Base-by-base conservation (phyloP, 2,888 invertebrate genomes). In the Trisateles emortualis region DNA sequence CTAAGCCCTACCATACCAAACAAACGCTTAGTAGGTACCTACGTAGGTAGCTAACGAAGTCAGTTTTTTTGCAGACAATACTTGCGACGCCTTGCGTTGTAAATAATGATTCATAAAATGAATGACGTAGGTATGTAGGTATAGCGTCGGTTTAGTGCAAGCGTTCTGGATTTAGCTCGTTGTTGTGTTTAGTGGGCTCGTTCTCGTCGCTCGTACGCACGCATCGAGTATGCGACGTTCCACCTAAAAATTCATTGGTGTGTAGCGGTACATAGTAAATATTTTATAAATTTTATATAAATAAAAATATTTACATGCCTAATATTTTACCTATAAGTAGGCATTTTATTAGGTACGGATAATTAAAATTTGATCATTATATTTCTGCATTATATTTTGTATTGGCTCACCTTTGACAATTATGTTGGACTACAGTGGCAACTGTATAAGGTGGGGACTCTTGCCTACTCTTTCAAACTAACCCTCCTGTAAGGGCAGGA, bases 141-240 rank as follows among this genome's bases (percentile, higher is more conserved):
- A 68, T 65, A 65, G 60, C 68, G 64, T 66, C 64, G 61, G 64
- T 69, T 73, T 71, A 70, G 66, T 75, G 74, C 74, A 74, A 73
- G 66, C 72, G 74, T 72, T 67, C 74, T 69, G 74, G 65, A 72
- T 71, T 66, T 57, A 73, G 74, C 66, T 63, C 63, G 68, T 53
- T 71, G 70, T 69, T 68, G 66, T 71, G 68, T 70, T 78, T 76
- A 79, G 76, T 79, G 78, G 63, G 74, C 72, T 75, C 72, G 70
- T 67, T 76, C 74, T 73, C 76, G 69, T 64, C 78, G 78, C 67
- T 71, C 72, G 78, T 73, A 66, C 78, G 77, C 77, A 78, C 78
- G 74, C 69, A 68, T 78, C 54, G 62, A 66, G 61, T 60, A 71
- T 72, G 70, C 71, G 70, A 69, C 72, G 72, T 40, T 41, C 48